These are phyloP conservation scores for Anoplius nigerrimus DNA, from an alignment of 2,888 invertebrate species.

Conservation along the genomic window DNA sequence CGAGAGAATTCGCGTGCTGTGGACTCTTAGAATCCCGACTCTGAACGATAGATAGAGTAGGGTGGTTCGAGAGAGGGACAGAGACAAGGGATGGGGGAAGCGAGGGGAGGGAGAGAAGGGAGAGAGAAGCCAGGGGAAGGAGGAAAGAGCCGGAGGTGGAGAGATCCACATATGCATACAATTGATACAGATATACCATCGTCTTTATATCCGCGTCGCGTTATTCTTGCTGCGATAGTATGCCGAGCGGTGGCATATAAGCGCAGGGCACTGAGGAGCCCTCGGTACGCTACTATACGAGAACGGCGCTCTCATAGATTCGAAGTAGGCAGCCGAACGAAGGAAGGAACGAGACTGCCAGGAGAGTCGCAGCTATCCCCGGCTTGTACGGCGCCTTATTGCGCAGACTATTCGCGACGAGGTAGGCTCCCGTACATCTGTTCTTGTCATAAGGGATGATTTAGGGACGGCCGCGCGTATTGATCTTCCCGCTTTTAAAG, in stretches of 20 bases:
- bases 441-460: constrained; percentile 73
- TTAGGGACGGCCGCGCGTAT: constrained; percentile 53
- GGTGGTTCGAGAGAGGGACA: neutral
- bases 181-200: constrained; percentile 75
- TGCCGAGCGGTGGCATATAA: constrained; percentile 28
- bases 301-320: constrained; percentile 50
- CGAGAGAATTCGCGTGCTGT: constrained; percentile 20
- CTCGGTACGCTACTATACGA: constrained; percentile 45
- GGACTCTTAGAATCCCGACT: too few relatives aligned
- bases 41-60: neutral
- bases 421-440: constrained; percentile 72
- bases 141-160: constrained; percentile 32
- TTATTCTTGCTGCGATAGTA: constrained; percentile 48
- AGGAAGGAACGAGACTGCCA: constrained; percentile 44
- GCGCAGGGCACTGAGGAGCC: constrained; percentile 17
- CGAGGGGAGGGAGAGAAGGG: neutral
- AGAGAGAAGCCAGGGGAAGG: constrained; percentile 23
- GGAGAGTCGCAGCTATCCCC: constrained; percentile 38
- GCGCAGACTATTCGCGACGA: constrained; percentile 69
- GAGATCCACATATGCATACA: constrained; percentile 72
- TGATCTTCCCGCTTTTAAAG: constrained; percentile 46
- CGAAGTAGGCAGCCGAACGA: constrained; percentile 46
- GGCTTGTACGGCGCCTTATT: constrained; percentile 70
- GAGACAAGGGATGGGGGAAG: neutral
- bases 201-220: constrained; percentile 59